These are phyloP conservation scores for Brachystomella parvula DNA, from an alignment of 1,140 invertebrate species.

Conservation along the genomic window DNA sequence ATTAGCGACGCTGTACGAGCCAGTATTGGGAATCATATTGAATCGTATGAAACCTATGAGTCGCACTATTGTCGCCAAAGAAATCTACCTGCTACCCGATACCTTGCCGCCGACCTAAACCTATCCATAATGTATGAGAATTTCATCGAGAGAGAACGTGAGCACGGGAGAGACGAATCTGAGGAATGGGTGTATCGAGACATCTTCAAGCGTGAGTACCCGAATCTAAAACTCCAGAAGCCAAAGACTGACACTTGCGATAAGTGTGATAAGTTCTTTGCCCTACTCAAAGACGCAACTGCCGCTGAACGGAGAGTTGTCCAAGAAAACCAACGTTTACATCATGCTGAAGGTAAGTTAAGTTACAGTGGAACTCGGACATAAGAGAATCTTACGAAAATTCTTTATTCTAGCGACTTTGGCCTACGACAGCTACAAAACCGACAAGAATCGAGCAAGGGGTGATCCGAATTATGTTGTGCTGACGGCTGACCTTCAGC, in stretches of 20 bases:
- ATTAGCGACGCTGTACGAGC: background rate
- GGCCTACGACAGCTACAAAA: background rate
- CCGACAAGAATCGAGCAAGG: background rate
- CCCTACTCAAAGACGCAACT: background rate
- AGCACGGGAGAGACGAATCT: background rate
- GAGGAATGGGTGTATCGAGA: background rate
- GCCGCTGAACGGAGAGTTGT: background rate
- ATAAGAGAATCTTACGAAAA: background rate
- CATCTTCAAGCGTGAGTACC: background rate
- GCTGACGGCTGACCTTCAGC: background rate
- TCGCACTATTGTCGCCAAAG: background rate
- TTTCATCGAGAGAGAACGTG: background rate
- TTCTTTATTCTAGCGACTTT: background rate
- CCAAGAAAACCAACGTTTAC: background rate
- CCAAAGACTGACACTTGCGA: constrained; percentile 3
- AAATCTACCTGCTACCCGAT: background rate
- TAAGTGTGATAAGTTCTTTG: background rate
- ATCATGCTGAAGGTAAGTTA: background rate
- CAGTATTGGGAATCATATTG: background rate
- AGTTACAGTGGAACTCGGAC: background rate
- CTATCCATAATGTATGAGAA: background rate
- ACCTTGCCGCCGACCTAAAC: background rate
- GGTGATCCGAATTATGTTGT: background rate
- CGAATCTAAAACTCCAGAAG: background rate
- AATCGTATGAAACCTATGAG: background rate